phyloP scores from a whole-genome alignment of 2,113 vertebrate species.

The Puma concolor region DNA sequence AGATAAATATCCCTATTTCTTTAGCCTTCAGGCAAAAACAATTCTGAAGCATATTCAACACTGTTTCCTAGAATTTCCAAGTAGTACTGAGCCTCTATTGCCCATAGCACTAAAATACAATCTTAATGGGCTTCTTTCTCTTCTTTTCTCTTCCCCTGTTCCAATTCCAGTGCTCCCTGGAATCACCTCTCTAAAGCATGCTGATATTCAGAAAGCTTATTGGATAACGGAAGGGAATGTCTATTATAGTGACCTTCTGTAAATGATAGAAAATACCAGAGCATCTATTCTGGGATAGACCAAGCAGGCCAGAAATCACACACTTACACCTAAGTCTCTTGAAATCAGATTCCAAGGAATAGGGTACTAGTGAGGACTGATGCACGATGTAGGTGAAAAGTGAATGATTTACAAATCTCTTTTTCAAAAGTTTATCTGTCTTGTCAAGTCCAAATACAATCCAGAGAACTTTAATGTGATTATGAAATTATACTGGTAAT shows the following conservation, averaged over 20 bases:
- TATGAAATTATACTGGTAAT: neutral
- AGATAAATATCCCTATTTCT: neutral
- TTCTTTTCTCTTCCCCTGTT: neutral
- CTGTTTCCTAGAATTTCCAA: neutral
- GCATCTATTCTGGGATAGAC: neutral
- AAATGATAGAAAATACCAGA: neutral
- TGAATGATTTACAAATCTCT: neutral
- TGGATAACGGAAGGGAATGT: neutral
- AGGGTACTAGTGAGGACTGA: neutral
- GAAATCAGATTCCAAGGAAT: neutral
- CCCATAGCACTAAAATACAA: neutral
- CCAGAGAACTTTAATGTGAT: neutral
- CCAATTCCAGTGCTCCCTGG: neutral
- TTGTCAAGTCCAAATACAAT: neutral
- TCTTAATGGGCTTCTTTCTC: neutral
- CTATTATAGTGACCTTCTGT: neutral
- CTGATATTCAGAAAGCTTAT: neutral
- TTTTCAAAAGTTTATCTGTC: neutral
- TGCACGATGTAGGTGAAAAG: neutral
- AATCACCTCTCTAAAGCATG: neutral
- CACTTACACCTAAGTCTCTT: neutral
- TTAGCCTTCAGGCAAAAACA: neutral
- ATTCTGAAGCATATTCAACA: neutral
- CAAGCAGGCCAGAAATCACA: neutral
- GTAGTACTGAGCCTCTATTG: neutral